Evolutionary conservation across 2,797 vertebrate species (phyloP), one percentile per base, ranked within the genome.

Genomic region (Tachyglossus aculeatus): DNA sequence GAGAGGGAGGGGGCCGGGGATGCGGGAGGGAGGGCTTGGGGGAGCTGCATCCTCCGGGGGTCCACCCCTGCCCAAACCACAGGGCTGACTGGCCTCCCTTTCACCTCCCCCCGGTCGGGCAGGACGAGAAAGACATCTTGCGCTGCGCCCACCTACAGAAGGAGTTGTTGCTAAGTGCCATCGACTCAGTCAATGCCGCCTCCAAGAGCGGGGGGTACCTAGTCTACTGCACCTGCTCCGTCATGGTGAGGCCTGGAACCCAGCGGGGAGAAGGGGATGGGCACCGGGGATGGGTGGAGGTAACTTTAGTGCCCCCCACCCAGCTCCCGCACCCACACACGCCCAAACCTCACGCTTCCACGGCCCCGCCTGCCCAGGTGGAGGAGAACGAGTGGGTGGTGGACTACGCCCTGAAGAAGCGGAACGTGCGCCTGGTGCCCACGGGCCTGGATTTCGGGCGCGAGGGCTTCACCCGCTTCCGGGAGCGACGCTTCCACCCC

Each of bases 341-440:
- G n/a, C n/a, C n/a, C n/a, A n/a, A n/a, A n/a, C 19, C 50, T 32
- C 19, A 21, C 15, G 13, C 27, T 14, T 24, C 9, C 9, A 36
- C 31, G 6, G 34, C 9, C 31, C 18, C 41, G 15, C 19, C 7
- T 37, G 15, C 31, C 33, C 80, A 99, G 98, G 95, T 99, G 64
- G 98, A 99, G 64, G 98, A 99, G 89, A 99, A 99, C 0, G 98
- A 99, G 85, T 99, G 97, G 95, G 98, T 99, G 74, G 97, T 99
- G 62, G 97, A 99, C 88, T 99, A 99, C 0, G 97, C 98, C 58
- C 88, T 99, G 80, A 98, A 96, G 88, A 99, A 99, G 80, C 95
- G 98, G 83, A 98, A 98, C 0, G 96, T 99, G 52, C 97, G 98
- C 52, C 89, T 99, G 75, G 98, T 99, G 81, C 91, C 96, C 41